Percentiles rank a stretch among this genome's conserved stretches.
phyloP scores from a whole-genome alignment of 1,140 invertebrate genomes.

The Sycophila sp. region DNA sequence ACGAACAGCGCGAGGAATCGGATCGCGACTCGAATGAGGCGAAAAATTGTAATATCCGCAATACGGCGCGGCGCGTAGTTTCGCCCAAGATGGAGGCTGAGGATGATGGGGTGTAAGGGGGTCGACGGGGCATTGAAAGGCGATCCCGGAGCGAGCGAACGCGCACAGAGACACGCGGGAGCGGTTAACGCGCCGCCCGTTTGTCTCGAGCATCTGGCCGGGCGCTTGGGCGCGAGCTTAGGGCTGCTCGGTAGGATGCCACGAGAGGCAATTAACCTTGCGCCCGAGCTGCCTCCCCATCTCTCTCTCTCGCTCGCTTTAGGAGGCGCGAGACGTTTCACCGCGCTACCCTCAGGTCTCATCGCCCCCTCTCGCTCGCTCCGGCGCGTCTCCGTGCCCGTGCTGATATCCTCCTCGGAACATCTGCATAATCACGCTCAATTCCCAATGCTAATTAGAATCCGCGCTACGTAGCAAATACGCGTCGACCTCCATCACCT shows the following conservation, averaged over 20 bases:
- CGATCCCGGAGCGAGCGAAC: not conserved
- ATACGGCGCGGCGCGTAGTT: no score
- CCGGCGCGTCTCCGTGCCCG: conserved; percentile 41
- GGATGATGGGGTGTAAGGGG: not conserved
- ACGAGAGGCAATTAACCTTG: conserved; percentile 65
- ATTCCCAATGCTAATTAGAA: conserved; percentile 65
- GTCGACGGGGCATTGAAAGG: not conserved
- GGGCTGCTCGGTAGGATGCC: conserved; percentile 48
- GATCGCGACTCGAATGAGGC: no score
- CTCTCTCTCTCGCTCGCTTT: conserved; percentile 32
- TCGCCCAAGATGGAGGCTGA: no score
- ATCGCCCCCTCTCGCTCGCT: conserved; percentile 10
- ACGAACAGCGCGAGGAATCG: no score
- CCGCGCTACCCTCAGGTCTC: not conserved
- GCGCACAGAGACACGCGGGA: not conserved
- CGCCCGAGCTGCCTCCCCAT: conserved; percentile 44
- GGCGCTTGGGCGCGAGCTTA: conserved; percentile 47
- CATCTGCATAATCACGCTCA: conserved; percentile 63
- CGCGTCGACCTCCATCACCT: conserved; percentile 53
- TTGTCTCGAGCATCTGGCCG: conserved; percentile 44
- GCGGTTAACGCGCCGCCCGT: conserved; percentile 30
- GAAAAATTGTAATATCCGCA: no score
- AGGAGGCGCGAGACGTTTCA: no score
- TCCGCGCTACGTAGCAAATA: conserved; percentile 55
- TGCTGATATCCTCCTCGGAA: conserved; percentile 53